Conservation (phyloP, 1,140 invertebrate species). For the Carcinoscorpius rotundicauda region DNA sequence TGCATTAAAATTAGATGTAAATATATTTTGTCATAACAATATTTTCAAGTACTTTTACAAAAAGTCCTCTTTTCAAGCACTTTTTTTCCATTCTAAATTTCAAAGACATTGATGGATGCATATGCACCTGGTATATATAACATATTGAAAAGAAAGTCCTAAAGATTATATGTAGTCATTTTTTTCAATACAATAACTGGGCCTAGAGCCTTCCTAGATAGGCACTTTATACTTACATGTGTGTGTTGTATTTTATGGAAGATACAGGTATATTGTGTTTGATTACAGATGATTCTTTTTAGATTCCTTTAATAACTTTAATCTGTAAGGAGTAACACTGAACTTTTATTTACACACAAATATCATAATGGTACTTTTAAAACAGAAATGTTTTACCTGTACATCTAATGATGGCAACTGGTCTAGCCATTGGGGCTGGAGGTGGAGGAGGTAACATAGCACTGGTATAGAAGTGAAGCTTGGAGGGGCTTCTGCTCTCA, state of each 20-base stretch:
- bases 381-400: constrained; percentile 13
- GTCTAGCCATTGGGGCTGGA: constrained; percentile 80
- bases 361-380: background rate
- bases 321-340: background rate
- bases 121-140: no score
- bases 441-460: constrained; percentile 75
- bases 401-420: constrained; percentile 85
- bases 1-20: no score
- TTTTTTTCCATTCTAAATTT: no score
- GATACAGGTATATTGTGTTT: background rate
- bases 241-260: background rate
- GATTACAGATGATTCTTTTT: background rate
- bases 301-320: background rate
- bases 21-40: no score
- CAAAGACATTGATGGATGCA: no score
- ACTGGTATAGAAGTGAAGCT: constrained; percentile 22
- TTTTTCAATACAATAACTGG: no score
- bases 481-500: constrained; percentile 26
- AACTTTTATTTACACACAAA: background rate
- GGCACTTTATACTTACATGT: no score
- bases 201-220: no score
- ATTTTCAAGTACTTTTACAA: no score
- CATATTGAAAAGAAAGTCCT: no score
- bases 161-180: no score
- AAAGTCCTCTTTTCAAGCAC: no score